Percentiles rank a stretch among this genome's conserved stretches.
These are phyloP conservation scores for Artemia sp. DNA, from an alignment of 2,888 invertebrate species.

Conservation along the genomic window DNA sequence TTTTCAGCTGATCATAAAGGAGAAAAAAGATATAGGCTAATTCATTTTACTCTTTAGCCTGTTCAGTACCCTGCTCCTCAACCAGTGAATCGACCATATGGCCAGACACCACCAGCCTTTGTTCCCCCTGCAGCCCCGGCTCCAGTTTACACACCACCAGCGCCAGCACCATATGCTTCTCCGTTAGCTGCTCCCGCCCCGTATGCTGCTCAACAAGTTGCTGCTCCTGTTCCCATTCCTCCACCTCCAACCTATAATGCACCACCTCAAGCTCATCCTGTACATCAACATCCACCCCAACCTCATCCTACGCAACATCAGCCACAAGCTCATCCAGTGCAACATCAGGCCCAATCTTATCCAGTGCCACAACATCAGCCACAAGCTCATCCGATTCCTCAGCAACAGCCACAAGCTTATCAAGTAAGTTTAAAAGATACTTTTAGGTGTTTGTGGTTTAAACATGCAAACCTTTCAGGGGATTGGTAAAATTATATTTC, in stretches of 20 bases:
- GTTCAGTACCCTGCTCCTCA: constrained; percentile 35
- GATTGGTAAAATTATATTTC: too few relatives aligned
- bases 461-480: too few relatives aligned
- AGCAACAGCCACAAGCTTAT: constrained; percentile 22
- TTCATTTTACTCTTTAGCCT: constrained; percentile 44
- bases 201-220: constrained; percentile 16
- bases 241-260: constrained; percentile 22
- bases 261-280: constrained; percentile 21
- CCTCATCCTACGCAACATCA: constrained; percentile 12
- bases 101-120: constrained; percentile 20
- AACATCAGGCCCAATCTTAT: constrained; percentile 20
- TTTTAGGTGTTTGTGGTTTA: too few relatives aligned
- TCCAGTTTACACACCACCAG: constrained; percentile 16
- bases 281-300: constrained; percentile 20
- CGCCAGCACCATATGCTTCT: constrained; percentile 21
- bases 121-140: constrained; percentile 19
- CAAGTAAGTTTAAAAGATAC: neutral
- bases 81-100: constrained; percentile 28
- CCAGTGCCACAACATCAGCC: constrained; percentile 20
- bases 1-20: too few relatives aligned
- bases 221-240: neutral
- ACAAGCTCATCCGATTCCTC: constrained; percentile 19
- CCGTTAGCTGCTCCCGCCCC: constrained; percentile 25
- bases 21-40: neutral
- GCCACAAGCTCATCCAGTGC: constrained; percentile 21